Conservation (phyloP, 2,888 invertebrate genomes). For the Linyphia triangularis region DNA sequence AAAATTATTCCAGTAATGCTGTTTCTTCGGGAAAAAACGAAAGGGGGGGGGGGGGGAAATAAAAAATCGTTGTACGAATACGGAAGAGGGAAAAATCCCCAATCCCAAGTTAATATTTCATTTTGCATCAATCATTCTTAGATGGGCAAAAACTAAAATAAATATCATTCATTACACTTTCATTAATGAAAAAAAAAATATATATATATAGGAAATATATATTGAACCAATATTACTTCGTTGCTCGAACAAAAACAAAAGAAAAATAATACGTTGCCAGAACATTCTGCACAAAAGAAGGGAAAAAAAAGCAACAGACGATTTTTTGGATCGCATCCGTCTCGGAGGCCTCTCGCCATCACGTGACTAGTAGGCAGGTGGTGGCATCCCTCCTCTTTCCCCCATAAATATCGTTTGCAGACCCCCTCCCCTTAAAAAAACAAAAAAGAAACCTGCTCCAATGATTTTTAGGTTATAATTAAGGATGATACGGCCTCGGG, state of each 20-base stretch:
- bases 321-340: constrained; percentile 71
- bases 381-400: constrained; percentile 42
- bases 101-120: constrained; percentile 65
- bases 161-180: constrained; percentile 73
- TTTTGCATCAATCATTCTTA: constrained; percentile 68
- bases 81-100: constrained; percentile 12
- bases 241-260: constrained; percentile 40
- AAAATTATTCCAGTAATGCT: background rate
- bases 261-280: constrained; percentile 43
- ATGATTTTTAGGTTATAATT: constrained; percentile 73
- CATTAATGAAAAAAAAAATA: constrained; percentile 54
- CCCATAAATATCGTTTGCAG: constrained; percentile 35
- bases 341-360: constrained; percentile 56
- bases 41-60: background rate
- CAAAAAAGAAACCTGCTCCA: constrained; percentile 59
- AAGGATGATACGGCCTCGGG: constrained; percentile 69
- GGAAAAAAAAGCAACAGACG: constrained; percentile 48
- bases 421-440: constrained; percentile 1
- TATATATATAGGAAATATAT: constrained; percentile 13
- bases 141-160: constrained; percentile 61
- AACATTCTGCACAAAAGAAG: background rate
- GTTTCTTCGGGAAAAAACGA: background rate
- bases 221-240: constrained; percentile 35
- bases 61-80: constrained; percentile 13
- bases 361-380: constrained; percentile 69